Conservation (phyloP, 2,797 vertebrate species). For the Sebastes glaucus region DNA sequence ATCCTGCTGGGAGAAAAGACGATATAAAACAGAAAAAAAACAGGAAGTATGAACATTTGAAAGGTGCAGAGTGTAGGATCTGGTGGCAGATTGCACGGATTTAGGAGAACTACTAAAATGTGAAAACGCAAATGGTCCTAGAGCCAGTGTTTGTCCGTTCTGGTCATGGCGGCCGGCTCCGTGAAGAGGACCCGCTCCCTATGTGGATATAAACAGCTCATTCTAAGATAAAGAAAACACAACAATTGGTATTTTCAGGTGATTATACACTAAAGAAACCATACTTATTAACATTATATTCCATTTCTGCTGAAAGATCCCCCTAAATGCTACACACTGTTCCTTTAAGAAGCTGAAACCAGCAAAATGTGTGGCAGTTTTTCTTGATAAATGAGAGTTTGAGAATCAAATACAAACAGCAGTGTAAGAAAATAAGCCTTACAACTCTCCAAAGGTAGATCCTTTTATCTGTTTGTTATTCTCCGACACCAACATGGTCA, state of each 20-base stretch:
- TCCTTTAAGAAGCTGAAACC: neutral
- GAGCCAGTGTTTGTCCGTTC: no score
- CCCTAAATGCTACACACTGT: no score
- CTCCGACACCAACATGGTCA: neutral
- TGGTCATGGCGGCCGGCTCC: fast-evolving
- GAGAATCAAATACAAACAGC: neutral
- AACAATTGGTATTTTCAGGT: no score
- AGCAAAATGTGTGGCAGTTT: neutral
- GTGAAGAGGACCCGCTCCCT: no score
- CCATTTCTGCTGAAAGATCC: no score
- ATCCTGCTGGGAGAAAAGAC: neutral
- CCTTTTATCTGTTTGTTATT: neutral
- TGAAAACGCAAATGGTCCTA: no score
- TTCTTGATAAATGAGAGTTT: neutral
- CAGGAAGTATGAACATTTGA: neutral
- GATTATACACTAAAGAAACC: no score
- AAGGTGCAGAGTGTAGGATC: no score
- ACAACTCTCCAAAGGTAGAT: neutral
- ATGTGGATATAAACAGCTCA: no score
- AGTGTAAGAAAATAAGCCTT: neutral
- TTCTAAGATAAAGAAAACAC: fast-evolving
- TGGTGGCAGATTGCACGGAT: no score
- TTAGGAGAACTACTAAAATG: no score
- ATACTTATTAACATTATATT: no score
- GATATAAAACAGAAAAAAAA: neutral